phyloP scores from a whole-genome alignment of 2,888 invertebrate species.

The Caprella mutica region DNA sequence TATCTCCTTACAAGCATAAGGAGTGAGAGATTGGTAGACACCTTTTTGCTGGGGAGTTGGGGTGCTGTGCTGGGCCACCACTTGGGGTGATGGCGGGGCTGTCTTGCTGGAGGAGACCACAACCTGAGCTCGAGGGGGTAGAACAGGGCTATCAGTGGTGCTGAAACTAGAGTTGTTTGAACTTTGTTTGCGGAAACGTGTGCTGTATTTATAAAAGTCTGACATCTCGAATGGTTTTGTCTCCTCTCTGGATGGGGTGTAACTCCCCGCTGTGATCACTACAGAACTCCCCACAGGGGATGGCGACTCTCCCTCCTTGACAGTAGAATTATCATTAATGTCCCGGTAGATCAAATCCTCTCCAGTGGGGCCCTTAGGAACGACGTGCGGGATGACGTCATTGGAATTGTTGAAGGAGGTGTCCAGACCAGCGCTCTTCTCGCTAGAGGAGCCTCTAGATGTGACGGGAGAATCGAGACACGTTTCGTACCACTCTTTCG shows the following conservation, averaged over 20 bases:
- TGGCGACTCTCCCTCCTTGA: too few species aligned
- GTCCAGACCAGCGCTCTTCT: neutral
- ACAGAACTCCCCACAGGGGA: constrained; percentile 76
- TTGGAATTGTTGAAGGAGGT: constrained; percentile 1
- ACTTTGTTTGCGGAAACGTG: constrained; percentile 18
- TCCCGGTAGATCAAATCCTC: constrained; percentile 64
- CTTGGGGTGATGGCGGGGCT: constrained; percentile 26
- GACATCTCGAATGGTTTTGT: constrained; percentile 96
- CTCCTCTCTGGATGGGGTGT: constrained; percentile 92
- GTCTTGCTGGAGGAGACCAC: constrained; percentile 15
- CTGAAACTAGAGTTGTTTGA: constrained; percentile 22
- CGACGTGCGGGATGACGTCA: too few species aligned
- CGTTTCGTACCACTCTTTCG: constrained; percentile 59
- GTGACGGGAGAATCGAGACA: constrained; percentile 50
- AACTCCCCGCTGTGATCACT: constrained; percentile 95
- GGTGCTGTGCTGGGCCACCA: constrained; percentile 29
- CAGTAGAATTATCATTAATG: too few species aligned
- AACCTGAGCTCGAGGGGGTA: constrained; percentile 28
- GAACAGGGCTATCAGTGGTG: constrained; percentile 24
- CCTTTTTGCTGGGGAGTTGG: constrained; percentile 39
- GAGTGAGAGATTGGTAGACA: constrained; percentile 45
- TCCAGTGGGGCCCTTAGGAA: constrained; percentile 38
- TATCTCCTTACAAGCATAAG: constrained; percentile 45
- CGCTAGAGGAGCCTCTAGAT: constrained; percentile 16
- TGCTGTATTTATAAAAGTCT: constrained; percentile 77